These are phyloP conservation scores for Sinelater perroti DNA, from an alignment of 2,888 invertebrate species.

Conservation along the genomic window DNA sequence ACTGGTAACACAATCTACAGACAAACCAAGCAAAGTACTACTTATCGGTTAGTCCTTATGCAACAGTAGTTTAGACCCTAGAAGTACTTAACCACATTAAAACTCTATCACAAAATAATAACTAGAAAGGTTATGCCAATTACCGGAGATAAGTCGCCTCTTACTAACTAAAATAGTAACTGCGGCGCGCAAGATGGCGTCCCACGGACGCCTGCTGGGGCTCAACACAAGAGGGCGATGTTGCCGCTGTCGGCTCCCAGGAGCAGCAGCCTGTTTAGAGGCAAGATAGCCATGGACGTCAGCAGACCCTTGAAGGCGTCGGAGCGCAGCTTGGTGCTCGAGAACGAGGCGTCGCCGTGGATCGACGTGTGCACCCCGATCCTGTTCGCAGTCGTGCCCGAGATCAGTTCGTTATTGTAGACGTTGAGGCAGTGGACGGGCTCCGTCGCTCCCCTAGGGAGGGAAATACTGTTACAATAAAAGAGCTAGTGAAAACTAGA, in stretches of 20 bases:
- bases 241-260: conserved; percentile 93
- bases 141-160: conserved; percentile 3
- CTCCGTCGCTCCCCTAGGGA: conserved; percentile 83
- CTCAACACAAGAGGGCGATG: conserved; percentile 80
- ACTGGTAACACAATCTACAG: conserved; percentile 8
- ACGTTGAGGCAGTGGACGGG: conserved; percentile 89
- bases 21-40: conserved; percentile 4
- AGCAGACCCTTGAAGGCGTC: conserved; percentile 92
- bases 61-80: not conserved
- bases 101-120: conserved; percentile 35
- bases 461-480: conserved; percentile 44
- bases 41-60: not conserved
- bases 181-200: not conserved
- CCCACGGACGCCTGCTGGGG: not conserved
- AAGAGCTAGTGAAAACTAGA: no score
- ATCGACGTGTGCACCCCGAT: conserved; percentile 84
- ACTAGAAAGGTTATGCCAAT: conserved; percentile 20
- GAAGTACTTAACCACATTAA: conserved; percentile 17
- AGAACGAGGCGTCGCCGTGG: conserved; percentile 78
- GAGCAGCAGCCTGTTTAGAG: conserved; percentile 87
- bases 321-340: conserved; percentile 84
- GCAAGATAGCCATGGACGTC: conserved; percentile 89
- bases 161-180: conserved; percentile 10
- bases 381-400: conserved; percentile 92
- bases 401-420: conserved; percentile 83